Percentiles rank a stretch among this genome's conserved stretches.
phyloP scores from a whole-genome alignment of 2,797 vertebrate species.

The Botia almorhae region DNA sequence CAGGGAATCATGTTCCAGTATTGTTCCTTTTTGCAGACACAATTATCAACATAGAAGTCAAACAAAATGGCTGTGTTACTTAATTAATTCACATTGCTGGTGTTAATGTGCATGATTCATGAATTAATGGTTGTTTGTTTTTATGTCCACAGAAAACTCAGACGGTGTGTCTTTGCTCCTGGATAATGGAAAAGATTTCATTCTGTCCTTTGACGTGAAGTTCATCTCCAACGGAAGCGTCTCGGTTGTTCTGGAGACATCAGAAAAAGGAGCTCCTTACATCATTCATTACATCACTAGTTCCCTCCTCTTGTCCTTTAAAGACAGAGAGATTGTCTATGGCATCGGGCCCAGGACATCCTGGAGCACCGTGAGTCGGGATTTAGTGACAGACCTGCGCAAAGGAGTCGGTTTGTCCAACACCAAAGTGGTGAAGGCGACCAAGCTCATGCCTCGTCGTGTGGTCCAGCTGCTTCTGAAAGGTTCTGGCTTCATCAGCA shows the following conservation, averaged over 20 bases:
- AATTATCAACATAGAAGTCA: too few species aligned
- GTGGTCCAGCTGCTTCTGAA: conserved; percentile 77
- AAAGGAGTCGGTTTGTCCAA: conserved; percentile 87
- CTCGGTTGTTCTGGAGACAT: conserved; percentile 84
- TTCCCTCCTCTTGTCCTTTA: conserved; percentile 79
- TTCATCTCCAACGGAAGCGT: conserved; percentile 83
- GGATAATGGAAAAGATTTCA: conserved; percentile 83
- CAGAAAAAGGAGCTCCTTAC: conserved; percentile 82
- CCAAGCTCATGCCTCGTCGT: conserved; percentile 81
- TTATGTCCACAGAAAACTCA: conserved; percentile 70
- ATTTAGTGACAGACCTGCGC: conserved; percentile 84
- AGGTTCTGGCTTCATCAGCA: conserved; percentile 83
- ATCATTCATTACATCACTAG: conserved; percentile 83
- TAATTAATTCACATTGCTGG: background rate
- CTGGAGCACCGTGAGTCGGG: conserved; percentile 84
- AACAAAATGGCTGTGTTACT: background rate
- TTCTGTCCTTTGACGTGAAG: conserved; percentile 85
- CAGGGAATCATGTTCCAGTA: background rate
- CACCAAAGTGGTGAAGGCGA: conserved; percentile 85
- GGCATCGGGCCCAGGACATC: conserved; percentile 78
- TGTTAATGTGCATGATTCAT: background rate
- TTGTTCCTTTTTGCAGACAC: background rate
- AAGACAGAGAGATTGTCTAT: conserved; percentile 81
- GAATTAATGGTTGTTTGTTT: background rate
- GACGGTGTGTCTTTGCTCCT: conserved; percentile 83